These are phyloP conservation scores for Phytoseiulus persimilis DNA, from an alignment of 2,888 invertebrate species.

Conservation along the genomic window DNA sequence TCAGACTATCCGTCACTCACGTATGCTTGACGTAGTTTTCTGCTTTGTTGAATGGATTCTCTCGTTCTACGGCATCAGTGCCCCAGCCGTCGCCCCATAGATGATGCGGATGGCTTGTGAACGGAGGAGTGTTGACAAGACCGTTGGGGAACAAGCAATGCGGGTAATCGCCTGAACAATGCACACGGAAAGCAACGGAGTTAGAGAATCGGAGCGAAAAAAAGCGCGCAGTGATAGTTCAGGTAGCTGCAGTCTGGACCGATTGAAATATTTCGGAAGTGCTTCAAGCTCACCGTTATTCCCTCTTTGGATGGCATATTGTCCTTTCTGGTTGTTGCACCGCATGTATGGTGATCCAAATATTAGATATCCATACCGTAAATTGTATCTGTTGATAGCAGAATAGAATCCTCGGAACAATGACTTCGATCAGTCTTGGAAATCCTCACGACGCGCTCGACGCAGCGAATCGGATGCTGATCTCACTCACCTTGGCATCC, in stretches of 20 bases:
- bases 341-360: conserved; percentile 21
- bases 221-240: too few relatives aligned
- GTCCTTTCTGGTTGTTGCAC: background rate
- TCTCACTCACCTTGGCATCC: conserved; percentile 14
- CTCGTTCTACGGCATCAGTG: conserved; percentile 23
- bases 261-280: too few relatives aligned
- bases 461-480: background rate
- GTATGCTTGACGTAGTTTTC: conserved; percentile 21
- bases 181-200: background rate
- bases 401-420: too few relatives aligned
- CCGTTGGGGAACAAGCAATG: conserved; percentile 16
- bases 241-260: too few relatives aligned
- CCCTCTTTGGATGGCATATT: background rate
- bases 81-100: conserved; percentile 36
- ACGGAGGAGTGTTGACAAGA: conserved; percentile 33
- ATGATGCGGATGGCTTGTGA: conserved; percentile 24
- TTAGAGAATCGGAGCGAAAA: too few relatives aligned
- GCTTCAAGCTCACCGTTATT: background rate
- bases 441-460: too few relatives aligned
- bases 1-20: background rate
- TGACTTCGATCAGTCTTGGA: too few relatives aligned
- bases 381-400: background rate
- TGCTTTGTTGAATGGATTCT: conserved; percentile 34
- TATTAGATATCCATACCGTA: conserved; percentile 24
- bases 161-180: conserved; percentile 16